phyloP scores from a whole-genome alignment of 1,140 invertebrate species.

The Ridgeia piscesae region DNA sequence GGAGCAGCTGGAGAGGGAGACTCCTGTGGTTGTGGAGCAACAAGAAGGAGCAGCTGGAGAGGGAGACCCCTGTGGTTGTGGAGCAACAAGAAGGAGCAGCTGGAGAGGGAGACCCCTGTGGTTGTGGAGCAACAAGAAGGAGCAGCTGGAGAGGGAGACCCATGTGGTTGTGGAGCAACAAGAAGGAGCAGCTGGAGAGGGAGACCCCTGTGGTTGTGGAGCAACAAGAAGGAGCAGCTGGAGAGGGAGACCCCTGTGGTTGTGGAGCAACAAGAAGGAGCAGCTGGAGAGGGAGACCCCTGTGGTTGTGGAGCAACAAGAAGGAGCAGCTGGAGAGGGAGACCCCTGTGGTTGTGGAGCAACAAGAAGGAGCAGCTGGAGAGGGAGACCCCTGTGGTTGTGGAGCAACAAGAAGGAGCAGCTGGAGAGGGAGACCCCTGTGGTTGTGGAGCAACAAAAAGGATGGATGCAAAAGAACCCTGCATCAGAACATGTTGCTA shows the following conservation, averaged over 20 bases:
- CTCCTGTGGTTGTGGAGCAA: not conserved
- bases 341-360: no score
- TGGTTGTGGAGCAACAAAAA: not conserved
- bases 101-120: not conserved
- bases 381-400: not conserved
- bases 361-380: no score
- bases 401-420: not conserved
- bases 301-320: not conserved
- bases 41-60: no score
- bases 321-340: no score
- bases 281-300: not conserved
- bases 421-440: not conserved
- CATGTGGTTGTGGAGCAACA: not conserved
- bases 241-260: no score
- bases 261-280: not conserved
- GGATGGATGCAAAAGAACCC: not conserved
- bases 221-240: not conserved
- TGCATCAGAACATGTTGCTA: conserved; percentile 19
- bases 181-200: not conserved
- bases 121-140: not conserved
- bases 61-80: no score
- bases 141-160: no score
- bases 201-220: not conserved
- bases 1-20: not conserved
- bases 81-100: not conserved